Evolutionary conservation across 1,140 invertebrate genomes (phyloP).

Genomic region (Bradynema listronoti): DNA sequence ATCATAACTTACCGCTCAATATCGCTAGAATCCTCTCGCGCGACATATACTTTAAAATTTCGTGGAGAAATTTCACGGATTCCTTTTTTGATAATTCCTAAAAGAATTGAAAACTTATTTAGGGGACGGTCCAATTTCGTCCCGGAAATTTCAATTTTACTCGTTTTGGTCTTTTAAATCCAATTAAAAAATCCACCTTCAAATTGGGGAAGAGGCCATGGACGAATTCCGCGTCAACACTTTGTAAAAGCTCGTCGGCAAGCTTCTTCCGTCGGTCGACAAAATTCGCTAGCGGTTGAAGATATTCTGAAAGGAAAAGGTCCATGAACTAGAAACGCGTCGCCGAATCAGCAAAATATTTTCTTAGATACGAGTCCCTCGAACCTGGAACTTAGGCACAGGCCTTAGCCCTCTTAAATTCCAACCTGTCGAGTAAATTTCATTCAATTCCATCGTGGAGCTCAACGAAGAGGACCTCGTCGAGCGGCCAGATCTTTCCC

Average conservation of each 20-base stretch:
- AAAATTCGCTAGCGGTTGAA: conserved; percentile 19
- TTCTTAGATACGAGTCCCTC: neutral
- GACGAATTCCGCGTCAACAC: conserved; percentile 14
- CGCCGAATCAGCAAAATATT: neutral
- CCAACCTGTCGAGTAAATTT: neutral
- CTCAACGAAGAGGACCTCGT: too few species aligned
- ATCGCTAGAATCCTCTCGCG: conserved; percentile 15
- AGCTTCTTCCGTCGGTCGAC: conserved; percentile 18
- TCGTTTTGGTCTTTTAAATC: neutral
- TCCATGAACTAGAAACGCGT: neutral
- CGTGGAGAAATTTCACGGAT: conserved; percentile 9
- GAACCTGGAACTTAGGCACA: neutral
- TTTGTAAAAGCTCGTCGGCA: conserved; percentile 14
- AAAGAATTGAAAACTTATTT: conserved; percentile 3
- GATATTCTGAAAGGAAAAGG: conserved; percentile 13
- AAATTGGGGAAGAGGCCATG: conserved; percentile 27
- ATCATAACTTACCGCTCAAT: conserved; percentile 2
- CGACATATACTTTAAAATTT: conserved; percentile 19
- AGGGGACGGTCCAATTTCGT: neutral
- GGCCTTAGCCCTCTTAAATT: neutral
- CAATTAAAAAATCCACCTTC: neutral
- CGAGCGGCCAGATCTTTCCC: too few species aligned
- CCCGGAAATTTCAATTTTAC: neutral
- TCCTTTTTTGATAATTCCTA: conserved; percentile 12
- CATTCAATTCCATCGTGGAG: too few species aligned